Conservation (phyloP, 2,888 invertebrate genomes). For the Pseudanteris insignis region DNA sequence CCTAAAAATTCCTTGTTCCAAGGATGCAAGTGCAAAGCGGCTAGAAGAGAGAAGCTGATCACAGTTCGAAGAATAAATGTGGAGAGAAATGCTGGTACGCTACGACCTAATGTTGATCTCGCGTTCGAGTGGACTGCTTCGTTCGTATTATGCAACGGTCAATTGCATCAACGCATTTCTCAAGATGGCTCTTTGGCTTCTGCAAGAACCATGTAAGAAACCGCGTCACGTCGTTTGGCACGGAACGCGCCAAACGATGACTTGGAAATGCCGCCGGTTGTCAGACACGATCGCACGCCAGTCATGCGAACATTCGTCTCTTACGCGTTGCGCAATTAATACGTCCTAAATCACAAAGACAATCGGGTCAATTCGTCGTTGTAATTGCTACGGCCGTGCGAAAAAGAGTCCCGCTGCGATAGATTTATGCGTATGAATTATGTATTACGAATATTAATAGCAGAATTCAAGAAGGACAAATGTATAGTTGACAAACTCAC, state of each 20-base stretch:
- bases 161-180: conserved; percentile 43
- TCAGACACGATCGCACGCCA: not conserved
- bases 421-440: conserved; percentile 5
- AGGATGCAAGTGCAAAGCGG: conserved; percentile 54
- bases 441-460: conserved; percentile 24
- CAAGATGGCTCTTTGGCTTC: conserved; percentile 19
- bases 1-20: conserved; percentile 60
- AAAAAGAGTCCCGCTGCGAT: not conserved
- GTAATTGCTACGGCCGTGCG: not conserved
- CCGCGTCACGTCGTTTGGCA: conserved; percentile 3
- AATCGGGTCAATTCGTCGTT: conserved; percentile 2
- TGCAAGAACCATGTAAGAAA: conserved; percentile 21
- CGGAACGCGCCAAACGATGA: not conserved
- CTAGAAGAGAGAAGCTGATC: conserved; percentile 47
- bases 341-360: conserved; percentile 9
- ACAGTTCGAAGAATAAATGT: conserved; percentile 55
- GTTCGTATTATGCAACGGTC: conserved; percentile 34
- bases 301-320: conserved; percentile 6
- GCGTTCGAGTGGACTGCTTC: conserved; percentile 28
- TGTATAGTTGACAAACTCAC: too few species aligned
- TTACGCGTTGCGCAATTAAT: conserved; percentile 6
- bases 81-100: conserved; percentile 50
- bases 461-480: conserved; percentile 16
- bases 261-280: not conserved
- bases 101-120: conserved; percentile 19